Base-by-base conservation (phyloP, 2,113 vertebrate species). In the Mirounga angustirostris region DNA sequence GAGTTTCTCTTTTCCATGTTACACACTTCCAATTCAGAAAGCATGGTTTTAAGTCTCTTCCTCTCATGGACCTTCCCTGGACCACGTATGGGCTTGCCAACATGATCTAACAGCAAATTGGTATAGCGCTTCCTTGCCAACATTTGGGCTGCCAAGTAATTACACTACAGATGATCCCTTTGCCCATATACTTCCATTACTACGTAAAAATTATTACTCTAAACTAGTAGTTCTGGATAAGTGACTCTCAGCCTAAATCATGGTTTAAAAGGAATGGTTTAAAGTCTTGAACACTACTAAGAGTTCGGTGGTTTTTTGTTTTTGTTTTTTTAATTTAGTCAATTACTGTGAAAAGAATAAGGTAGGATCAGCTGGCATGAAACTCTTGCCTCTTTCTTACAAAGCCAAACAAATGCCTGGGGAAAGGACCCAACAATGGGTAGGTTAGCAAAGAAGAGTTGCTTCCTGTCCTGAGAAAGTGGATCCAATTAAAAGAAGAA, bases 121-220 rank as follows among this genome's bases (percentile, higher is more conserved):
- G n/a, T 83, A 89, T 93, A 93, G 19, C 5, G 43, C 30, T 95
- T 96, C 36, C 81, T 90, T 91, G 86, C 54, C 86, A 95, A 67
- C 90, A 88, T 86, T 28, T 54, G 43, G 54, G n/a, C n/a, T 89
- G 85, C 89, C 71, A 91, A 93, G 65, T 82, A 85, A 93, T 69
- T 94, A 85, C 2, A 90, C 87, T 87, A 95, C 10, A 91, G 92
- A 95, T 73, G n/a, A 95, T 59, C 12, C n/a, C 61, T 94, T 71
- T 94, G 54, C 83, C 59, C 33, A 67, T 65, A 94, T 78, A 54
- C 58, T 54, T 79, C 33, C 76, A 89, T 65, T 88, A 79, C 84
- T 79, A 84, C 3, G 19, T 94, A 88, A 97, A 95, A 92, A 82
- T 46, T 56, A 87, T 79, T 86, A 21, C 87, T 80, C 74, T 92